These are phyloP conservation scores for Recurvirostra avosetta DNA, from an alignment of 2,113 vertebrate species.

Conservation along the genomic window DNA sequence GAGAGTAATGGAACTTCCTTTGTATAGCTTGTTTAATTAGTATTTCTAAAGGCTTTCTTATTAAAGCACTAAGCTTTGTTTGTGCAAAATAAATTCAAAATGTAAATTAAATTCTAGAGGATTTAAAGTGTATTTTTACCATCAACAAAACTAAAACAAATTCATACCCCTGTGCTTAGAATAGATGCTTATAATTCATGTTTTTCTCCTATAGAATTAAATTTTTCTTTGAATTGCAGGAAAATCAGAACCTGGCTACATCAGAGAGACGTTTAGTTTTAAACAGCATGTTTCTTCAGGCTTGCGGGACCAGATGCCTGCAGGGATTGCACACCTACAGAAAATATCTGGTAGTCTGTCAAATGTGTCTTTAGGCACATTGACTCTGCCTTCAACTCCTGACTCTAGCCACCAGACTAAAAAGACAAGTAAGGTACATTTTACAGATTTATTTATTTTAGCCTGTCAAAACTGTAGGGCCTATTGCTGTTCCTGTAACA, in stretches of 20 bases:
- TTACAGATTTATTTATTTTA: background rate
- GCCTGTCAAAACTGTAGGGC: background rate
- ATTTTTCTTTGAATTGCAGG: constrained; percentile 64
- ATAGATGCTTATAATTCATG: background rate
- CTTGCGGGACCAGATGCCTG: constrained; percentile 12
- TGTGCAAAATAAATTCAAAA: background rate
- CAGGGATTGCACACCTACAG: background rate
- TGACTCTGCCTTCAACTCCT: constrained; percentile 4
- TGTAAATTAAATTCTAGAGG: background rate
- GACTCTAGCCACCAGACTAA: background rate
- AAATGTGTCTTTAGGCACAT: constrained; percentile 30
- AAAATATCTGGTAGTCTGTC: background rate
- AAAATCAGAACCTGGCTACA: constrained; percentile 24
- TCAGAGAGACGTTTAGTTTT: constrained; percentile 67
- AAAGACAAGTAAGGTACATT: constrained; percentile 19
- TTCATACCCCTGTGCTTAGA: background rate
- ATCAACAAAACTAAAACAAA: background rate
- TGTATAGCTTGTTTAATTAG: background rate
- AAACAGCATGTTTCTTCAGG: constrained; percentile 37
- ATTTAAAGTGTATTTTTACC: background rate
- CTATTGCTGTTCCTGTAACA: background rate
- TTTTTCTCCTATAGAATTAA: background rate
- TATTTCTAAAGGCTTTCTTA: background rate
- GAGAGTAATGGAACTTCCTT: background rate
- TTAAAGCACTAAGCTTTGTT: background rate